Percentiles rank a stretch among this genome's conserved stretches.
Conservation (phyloP, 2,797 vertebrate genomes). For the Gymnodraco acuticeps region DNA sequence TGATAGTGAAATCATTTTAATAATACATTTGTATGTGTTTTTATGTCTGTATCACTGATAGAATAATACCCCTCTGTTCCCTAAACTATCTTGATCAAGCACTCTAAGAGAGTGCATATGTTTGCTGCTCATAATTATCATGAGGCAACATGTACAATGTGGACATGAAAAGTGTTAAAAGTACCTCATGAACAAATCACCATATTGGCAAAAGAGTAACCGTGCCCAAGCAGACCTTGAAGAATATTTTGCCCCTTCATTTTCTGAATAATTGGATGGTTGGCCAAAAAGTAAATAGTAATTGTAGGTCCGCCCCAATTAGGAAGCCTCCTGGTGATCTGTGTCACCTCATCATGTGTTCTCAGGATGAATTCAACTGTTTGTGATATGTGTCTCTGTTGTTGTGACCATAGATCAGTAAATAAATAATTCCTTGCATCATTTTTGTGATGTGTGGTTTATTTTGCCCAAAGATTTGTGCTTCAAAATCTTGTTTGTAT, state of each 20-base stretch:
- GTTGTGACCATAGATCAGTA: slow-evolving; percentile 41
- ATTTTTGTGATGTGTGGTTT: slow-evolving; percentile 27
- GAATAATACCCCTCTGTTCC: background rate
- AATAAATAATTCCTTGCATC: slow-evolving; percentile 68
- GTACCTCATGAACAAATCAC: too few relatives aligned
- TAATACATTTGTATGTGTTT: background rate
- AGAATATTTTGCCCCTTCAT: background rate
- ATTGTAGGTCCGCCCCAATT: slow-evolving; percentile 39
- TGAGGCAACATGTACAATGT: too few relatives aligned
- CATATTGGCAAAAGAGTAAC: too few relatives aligned
- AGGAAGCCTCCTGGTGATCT: slow-evolving; percentile 57
- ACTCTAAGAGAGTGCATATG: background rate
- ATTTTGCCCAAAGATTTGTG: background rate
- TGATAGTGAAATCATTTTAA: background rate
- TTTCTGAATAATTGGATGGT: slow-evolving; percentile 11
- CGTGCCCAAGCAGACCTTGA: too few relatives aligned
- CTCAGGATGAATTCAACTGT: slow-evolving; percentile 56
- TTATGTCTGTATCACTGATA: background rate
- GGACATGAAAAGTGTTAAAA: too few relatives aligned
- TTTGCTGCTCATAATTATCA: too few relatives aligned
- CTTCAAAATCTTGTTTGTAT: background rate
- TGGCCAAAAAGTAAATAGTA: background rate
- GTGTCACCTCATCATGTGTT: slow-evolving; percentile 2
- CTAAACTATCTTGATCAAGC: slow-evolving; percentile 3
- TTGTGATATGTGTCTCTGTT: background rate